Evolutionary conservation across 2,797 vertebrate species (phyloP).

Genomic region (Spheniscus humboldti): DNA sequence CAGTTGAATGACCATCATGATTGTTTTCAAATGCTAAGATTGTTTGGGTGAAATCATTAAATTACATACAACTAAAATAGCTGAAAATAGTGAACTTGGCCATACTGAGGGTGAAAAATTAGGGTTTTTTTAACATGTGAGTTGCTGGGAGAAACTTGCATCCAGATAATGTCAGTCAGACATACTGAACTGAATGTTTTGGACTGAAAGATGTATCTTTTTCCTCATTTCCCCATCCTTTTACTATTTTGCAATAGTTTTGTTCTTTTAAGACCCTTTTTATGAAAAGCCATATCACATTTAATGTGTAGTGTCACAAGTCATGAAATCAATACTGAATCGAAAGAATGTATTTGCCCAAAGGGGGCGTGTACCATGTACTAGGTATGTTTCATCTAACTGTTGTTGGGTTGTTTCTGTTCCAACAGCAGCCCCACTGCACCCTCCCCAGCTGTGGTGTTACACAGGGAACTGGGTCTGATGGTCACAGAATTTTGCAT

Average conservation of each 20-base stretch:
- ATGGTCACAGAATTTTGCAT: not conserved
- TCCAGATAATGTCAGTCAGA: not conserved
- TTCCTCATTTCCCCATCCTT: not conserved
- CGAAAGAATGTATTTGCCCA: rapidly evolving
- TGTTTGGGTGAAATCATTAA: not conserved
- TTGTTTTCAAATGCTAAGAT: not conserved
- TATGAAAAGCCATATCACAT: not conserved
- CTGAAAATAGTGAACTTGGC: not conserved
- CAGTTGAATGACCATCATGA: not conserved
- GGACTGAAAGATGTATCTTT: not conserved
- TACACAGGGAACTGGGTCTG: not conserved
- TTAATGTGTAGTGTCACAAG: not conserved
- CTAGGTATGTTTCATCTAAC: not conserved
- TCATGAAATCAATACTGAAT: not conserved
- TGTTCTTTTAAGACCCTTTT: not conserved
- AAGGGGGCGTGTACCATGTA: not conserved
- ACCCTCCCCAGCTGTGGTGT: not conserved
- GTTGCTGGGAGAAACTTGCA: not conserved
- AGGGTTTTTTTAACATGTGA: not conserved
- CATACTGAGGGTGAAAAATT: not conserved
- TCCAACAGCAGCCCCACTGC: not conserved
- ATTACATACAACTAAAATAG: not conserved
- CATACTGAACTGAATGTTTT: not conserved
- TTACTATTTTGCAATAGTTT: not conserved
- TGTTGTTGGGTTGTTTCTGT: not conserved